Evolutionary conservation across 2,113 vertebrate genomes (phyloP).

Genomic region (Dendrocopos noguchii): DNA sequence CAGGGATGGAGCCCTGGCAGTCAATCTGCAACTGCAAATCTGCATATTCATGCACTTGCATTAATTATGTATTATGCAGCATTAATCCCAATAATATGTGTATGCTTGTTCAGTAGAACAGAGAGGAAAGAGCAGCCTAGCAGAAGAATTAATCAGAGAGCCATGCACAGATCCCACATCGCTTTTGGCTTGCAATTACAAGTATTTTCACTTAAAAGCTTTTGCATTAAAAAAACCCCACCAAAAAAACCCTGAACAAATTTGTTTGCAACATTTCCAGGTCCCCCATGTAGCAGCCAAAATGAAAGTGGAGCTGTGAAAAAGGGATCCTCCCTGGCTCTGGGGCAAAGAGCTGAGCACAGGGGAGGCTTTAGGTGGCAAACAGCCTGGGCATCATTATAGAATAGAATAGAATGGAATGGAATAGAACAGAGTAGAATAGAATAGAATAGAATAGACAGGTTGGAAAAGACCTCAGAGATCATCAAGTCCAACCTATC

Average conservation of each 20-base stretch:
- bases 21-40: slow-evolving; percentile 72
- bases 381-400: neutral
- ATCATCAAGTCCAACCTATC: too few species aligned
- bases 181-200: slow-evolving; percentile 59
- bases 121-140: neutral
- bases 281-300: slow-evolving; percentile 34
- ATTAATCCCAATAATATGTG: slow-evolving; percentile 64
- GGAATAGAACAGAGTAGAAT: too few species aligned
- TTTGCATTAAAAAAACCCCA: slow-evolving; percentile 32
- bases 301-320: slow-evolving; percentile 19
- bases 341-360: slow-evolving; percentile 1
- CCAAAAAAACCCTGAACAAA: slow-evolving; percentile 29
- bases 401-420: too few species aligned
- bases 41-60: slow-evolving; percentile 75
- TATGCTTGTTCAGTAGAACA: slow-evolving; percentile 34
- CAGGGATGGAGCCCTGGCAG: slow-evolving; percentile 57
- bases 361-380: slow-evolving; percentile 24
- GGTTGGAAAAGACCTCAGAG: too few species aligned
- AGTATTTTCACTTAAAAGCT: slow-evolving; percentile 58
- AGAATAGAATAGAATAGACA: too few species aligned
- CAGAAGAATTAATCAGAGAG: slow-evolving; percentile 50
- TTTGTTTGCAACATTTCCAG: slow-evolving; percentile 27
- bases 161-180: neutral
- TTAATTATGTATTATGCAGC: slow-evolving; percentile 73
- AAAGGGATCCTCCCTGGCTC: slow-evolving; percentile 21